These are phyloP conservation scores for Oryzias celebensis DNA, from an alignment of 2,113 vertebrate genomes.

Conservation along the genomic window DNA sequence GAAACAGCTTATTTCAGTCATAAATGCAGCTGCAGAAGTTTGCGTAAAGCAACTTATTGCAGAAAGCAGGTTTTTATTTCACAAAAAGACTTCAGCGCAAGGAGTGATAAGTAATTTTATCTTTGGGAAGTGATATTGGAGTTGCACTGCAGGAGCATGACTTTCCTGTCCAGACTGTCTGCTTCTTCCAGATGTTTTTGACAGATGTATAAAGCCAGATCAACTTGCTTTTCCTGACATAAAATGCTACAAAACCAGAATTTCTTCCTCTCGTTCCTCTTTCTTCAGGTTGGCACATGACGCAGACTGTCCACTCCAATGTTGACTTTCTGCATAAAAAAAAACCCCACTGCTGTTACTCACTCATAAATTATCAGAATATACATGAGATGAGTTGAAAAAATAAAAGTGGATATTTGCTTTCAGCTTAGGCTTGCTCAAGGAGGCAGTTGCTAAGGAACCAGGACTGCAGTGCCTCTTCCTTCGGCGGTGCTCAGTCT, in stretches of 20 bases:
- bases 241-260: slow-evolving; percentile 13
- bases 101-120: slow-evolving; percentile 24
- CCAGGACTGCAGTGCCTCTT: slow-evolving; percentile 46
- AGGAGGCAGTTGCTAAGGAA: slow-evolving; percentile 78
- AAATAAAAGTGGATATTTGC: slow-evolving; percentile 33
- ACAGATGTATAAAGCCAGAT: slow-evolving; percentile 31
- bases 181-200: slow-evolving; percentile 50
- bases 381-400: slow-evolving; percentile 17
- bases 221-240: slow-evolving; percentile 46
- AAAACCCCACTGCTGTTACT: not conserved
- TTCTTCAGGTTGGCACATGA: slow-evolving; percentile 3
- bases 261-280: slow-evolving; percentile 30
- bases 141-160: slow-evolving; percentile 31
- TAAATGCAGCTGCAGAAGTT: not conserved
- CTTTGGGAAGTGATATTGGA: slow-evolving; percentile 9
- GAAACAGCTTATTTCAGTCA: too few species aligned
- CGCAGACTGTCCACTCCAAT: not conserved
- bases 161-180: slow-evolving; percentile 39
- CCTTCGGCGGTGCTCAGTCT: slow-evolving; percentile 42
- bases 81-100: slow-evolving; percentile 12
- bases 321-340: too few species aligned
- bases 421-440: slow-evolving; percentile 64
- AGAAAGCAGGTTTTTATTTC: not conserved
- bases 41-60: not conserved
- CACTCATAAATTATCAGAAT: slow-evolving; percentile 8